Conservation (phyloP, 2,888 invertebrate genomes). For the Rhamnusium bicolor region DNA sequence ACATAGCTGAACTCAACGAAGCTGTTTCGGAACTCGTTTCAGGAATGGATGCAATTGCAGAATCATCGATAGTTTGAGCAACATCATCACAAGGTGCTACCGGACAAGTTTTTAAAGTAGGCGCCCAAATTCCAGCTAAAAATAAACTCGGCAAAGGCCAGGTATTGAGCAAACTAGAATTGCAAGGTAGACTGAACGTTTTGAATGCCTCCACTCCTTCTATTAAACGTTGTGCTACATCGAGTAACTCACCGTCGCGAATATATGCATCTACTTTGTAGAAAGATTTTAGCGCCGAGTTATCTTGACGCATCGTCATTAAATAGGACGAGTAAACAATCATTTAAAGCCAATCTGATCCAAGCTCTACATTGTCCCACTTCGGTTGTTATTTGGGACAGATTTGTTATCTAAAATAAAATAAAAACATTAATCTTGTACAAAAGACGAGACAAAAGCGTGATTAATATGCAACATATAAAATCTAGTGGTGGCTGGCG, state of each 20-base stretch:
- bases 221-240: slow-evolving; percentile 83
- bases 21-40: slow-evolving; percentile 65
- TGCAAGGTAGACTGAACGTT: slow-evolving; percentile 83
- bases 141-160: slow-evolving; percentile 91
- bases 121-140: slow-evolving; percentile 89
- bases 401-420: slow-evolving; percentile 76
- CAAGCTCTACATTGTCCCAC: slow-evolving; percentile 94
- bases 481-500: too few species aligned
- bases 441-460: too few species aligned
- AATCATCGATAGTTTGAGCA: slow-evolving; percentile 73
- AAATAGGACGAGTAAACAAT: slow-evolving; percentile 91
- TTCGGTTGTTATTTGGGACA: slow-evolving; percentile 89
- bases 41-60: slow-evolving; percentile 37
- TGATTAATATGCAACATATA: too few species aligned
- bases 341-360: slow-evolving; percentile 91
- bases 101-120: slow-evolving; percentile 84
- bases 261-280: slow-evolving; percentile 88
- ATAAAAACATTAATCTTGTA: slow-evolving; percentile 15
- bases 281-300: slow-evolving; percentile 84
- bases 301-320: slow-evolving; percentile 84
- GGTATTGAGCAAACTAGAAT: slow-evolving; percentile 89
- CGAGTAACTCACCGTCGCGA: slow-evolving; percentile 86
- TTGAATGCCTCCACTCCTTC: slow-evolving; percentile 84
- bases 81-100: slow-evolving; percentile 85
- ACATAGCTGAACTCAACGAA: slow-evolving; percentile 67